Evolutionary conservation across 2,888 invertebrate species (phyloP).

Genomic region (Calephelis perditalis): DNA sequence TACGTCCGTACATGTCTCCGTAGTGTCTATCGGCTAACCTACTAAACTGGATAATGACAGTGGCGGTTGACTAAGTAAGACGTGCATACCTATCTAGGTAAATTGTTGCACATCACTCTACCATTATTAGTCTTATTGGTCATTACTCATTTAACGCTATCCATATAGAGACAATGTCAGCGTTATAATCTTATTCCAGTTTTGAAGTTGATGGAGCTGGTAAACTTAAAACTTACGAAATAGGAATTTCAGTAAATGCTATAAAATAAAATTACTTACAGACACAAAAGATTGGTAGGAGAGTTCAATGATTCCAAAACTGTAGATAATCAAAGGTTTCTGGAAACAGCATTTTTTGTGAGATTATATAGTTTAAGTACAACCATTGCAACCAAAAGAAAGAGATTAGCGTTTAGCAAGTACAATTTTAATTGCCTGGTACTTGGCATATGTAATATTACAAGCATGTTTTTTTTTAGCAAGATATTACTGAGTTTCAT

Average conservation of each 20-base stretch:
- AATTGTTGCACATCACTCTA: too few species aligned
- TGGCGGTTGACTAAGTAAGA: neutral
- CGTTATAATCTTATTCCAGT: too few species aligned
- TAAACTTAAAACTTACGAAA: neutral
- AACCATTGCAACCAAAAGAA: neutral
- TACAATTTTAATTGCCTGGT: neutral
- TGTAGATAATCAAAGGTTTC: neutral
- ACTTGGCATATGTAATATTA: neutral
- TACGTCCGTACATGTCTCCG: too few species aligned
- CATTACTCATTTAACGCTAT: too few species aligned
- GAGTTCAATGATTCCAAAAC: neutral
- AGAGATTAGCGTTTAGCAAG: neutral
- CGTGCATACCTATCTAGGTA: neutral
- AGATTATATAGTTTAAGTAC: neutral
- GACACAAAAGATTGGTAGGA: neutral
- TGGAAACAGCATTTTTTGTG: neutral
- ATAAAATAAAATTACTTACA: neutral
- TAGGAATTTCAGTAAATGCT: neutral
- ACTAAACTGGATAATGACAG: too few species aligned
- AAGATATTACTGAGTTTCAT: neutral
- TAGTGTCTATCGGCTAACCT: too few species aligned
- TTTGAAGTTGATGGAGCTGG: too few species aligned
- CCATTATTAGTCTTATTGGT: too few species aligned
- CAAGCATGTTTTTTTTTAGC: neutral
- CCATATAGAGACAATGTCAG: too few species aligned